Base-by-base conservation (phyloP, 1,140 invertebrate genomes). In the Adoxophyes honmai region DNA sequence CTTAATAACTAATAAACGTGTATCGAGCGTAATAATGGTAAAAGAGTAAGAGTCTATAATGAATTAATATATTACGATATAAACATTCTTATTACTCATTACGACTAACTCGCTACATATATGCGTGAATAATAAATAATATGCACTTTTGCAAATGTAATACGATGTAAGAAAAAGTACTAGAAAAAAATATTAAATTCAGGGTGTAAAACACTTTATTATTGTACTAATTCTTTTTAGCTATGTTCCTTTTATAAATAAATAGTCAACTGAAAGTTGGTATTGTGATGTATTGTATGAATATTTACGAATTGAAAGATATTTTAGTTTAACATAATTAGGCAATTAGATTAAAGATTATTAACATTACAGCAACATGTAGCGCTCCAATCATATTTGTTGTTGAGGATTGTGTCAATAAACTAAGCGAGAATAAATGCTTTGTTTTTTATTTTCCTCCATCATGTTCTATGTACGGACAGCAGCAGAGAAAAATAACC, bases 231-330 rank as follows among this genome's bases (percentile, higher is more conserved):
- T 62, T 72, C 72, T 68, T 68, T 39, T 73, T 81, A 80, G 75
- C 68, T 79, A 78, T 79, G 81, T 86, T 84, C 82, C 79, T 88
- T 85, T 81, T 83, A 71, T 86, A 28, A 28, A 28, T 83, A 65
- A 81, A 81, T 78, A 75, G 73, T 81, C 81, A 85, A 83, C 85
- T 86, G 18, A 82, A 88, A 88, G 82, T 86, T 88, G 85, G 69
- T 81, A 81, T 79, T 87, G 84, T 86, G 81, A 84, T 88, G 84
- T 83, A 75, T 74, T 67, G 71, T 77, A 82, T 69, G 77, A 72
- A 78, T 80, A 56, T 68, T 70, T 76, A 83, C 75, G 73, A 73
- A 78, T 78, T 77, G 75, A 79, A 75, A 67, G 72, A 78, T 81
- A 82, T 81, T 78, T n/a, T 81, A 82, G 71, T 75, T 82, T 77